These are phyloP conservation scores for Hoplostethus mediterraneus DNA, from an alignment of 2,797 vertebrate species.

Conservation along the genomic window DNA sequence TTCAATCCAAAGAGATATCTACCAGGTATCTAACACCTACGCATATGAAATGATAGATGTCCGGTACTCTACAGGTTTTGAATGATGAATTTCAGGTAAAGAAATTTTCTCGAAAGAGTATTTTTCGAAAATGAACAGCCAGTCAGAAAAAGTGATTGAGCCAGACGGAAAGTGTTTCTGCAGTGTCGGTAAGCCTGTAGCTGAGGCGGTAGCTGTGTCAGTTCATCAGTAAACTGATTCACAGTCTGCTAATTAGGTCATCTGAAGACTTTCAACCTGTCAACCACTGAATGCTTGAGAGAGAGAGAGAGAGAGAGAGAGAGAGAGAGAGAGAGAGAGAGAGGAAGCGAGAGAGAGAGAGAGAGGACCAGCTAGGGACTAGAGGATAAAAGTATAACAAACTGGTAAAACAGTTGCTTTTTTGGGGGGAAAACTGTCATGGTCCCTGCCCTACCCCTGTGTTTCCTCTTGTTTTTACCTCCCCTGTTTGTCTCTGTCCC, in stretches of 20 bases:
- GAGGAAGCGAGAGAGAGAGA: not conserved
- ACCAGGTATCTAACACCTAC: no score
- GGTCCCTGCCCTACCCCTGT: no score
- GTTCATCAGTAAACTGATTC: slow-evolving; percentile 20
- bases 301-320: not conserved
- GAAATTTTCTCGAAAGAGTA: not conserved
- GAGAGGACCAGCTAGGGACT: not conserved
- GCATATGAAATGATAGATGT: no score
- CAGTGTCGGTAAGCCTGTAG: not conserved
- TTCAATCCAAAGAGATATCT: no score
- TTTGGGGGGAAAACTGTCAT: no score
- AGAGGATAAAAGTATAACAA: no score
- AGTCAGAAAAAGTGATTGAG: not conserved
- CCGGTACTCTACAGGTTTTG: not conserved
- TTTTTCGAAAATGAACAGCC: not conserved
- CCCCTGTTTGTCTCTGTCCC: no score
- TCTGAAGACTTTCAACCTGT: slow-evolving; percentile 49
- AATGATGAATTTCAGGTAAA: not conserved
- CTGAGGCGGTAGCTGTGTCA: slow-evolving; percentile 30
- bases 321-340: not conserved
- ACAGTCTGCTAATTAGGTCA: slow-evolving; percentile 46
- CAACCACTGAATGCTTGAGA: slow-evolving; percentile 26
- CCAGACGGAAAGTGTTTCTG: not conserved
- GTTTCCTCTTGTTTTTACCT: no score
- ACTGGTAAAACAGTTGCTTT: no score